Evolutionary conservation across 2,797 vertebrate species (phyloP).

Genomic region (Enteromius paludinosus): DNA sequence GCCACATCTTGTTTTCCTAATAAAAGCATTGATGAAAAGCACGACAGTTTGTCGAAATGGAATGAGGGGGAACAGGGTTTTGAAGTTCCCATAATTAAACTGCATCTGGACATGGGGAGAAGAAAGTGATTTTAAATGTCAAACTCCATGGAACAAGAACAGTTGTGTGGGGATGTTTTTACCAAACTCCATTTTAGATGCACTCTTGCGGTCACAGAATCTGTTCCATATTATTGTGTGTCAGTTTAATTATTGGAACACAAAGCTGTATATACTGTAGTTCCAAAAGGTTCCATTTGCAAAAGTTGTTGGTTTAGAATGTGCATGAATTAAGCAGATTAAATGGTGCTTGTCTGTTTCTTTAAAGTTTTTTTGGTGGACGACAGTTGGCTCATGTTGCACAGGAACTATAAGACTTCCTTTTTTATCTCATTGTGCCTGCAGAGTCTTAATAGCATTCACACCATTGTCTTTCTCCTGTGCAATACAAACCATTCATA

Average conservation of each 20-base stretch:
- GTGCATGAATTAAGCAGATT: constrained; percentile 7
- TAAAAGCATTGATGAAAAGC: constrained; percentile 21
- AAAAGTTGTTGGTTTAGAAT: constrained; percentile 13
- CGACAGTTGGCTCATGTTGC: constrained; percentile 18
- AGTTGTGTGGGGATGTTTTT: constrained; percentile 6
- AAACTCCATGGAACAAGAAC: constrained; percentile 11
- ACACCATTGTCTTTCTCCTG: constrained; percentile 28
- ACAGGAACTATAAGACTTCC: constrained; percentile 6
- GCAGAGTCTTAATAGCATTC: constrained; percentile 9
- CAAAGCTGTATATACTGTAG: constrained; percentile 15
- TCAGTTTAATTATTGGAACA: constrained; percentile 32
- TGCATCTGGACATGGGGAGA: constrained; percentile 19
- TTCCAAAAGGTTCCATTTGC: not conserved
- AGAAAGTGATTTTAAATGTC: constrained; percentile 42
- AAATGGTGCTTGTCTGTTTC: not conserved
- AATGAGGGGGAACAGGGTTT: not conserved
- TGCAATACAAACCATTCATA: constrained; percentile 28
- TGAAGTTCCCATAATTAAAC: constrained; percentile 25
- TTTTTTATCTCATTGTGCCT: constrained; percentile 34
- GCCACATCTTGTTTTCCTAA: constrained; percentile 11
- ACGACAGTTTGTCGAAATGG: not conserved
- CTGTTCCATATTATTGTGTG: constrained; percentile 33
- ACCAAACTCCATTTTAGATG: constrained; percentile 25
- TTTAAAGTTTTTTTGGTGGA: constrained; percentile 13
- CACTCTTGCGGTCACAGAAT: constrained; percentile 35